Percentiles rank a stretch among this genome's conserved stretches.
phyloP scores from a whole-genome alignment of 2,113 vertebrate species.

The Indicator indicator region DNA sequence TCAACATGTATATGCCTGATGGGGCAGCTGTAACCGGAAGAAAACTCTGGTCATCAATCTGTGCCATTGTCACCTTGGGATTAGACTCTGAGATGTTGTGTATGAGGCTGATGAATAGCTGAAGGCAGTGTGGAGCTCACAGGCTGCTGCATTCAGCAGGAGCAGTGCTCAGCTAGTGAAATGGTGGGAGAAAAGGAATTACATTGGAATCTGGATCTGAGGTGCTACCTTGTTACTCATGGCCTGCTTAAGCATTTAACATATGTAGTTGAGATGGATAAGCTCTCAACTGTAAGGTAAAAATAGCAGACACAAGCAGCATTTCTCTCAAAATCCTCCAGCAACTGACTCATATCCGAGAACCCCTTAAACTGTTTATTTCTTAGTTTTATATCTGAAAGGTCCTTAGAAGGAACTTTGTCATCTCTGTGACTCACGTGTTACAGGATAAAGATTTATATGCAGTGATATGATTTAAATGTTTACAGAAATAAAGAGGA shows the following conservation, averaged over 20 bases:
- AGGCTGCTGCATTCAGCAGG: background rate
- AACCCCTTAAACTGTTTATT: background rate
- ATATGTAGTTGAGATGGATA: background rate
- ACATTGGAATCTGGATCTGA: background rate
- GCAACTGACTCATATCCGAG: background rate
- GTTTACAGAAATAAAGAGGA: background rate
- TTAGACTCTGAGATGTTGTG: background rate
- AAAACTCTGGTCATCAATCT: background rate
- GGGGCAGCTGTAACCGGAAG: background rate
- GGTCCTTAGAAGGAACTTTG: background rate
- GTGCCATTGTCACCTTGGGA: background rate
- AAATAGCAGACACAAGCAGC: background rate
- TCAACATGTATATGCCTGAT: background rate
- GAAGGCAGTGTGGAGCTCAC: accelerated
- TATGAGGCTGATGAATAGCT: background rate
- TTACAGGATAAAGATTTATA: background rate
- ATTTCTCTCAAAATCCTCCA: background rate
- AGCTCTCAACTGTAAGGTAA: background rate
- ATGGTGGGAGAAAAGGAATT: background rate
- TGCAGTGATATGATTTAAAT: background rate
- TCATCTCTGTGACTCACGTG: background rate
- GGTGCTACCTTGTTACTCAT: background rate
- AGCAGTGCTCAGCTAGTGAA: background rate
- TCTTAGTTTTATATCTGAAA: background rate
- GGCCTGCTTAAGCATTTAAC: background rate